phyloP scores from a whole-genome alignment of 2,888 invertebrate genomes.

The Hirtodrosophila duncani region DNA sequence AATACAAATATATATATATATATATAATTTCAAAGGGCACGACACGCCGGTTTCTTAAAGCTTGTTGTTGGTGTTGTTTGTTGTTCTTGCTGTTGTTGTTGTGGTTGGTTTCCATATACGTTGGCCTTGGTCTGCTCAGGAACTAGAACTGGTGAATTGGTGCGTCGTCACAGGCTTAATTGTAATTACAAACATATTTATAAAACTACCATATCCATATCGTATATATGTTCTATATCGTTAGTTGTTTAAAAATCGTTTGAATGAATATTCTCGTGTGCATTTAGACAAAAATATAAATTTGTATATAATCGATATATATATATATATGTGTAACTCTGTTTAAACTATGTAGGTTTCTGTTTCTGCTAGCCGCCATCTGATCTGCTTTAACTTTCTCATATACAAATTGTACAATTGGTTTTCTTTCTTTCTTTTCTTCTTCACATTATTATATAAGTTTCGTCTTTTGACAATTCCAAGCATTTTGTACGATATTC shows the following conservation, averaged over 20 bases:
- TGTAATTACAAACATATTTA: no score
- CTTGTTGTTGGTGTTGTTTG: constrained; percentile 30
- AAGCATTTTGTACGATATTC: constrained; percentile 19
- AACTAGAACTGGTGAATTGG: no score
- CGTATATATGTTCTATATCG: no score
- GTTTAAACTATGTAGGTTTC: constrained; percentile 13
- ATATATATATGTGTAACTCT: constrained; percentile 7
- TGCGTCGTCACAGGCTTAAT: no score
- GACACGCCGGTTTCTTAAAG: constrained; percentile 47
- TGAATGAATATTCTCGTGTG: constrained; percentile 1
- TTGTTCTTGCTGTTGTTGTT: constrained; percentile 28
- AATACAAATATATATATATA: no score
- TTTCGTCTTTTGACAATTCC: neutral
- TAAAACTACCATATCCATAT: no score
- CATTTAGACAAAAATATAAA: constrained; percentile 38
- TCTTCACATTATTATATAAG: constrained; percentile 4
- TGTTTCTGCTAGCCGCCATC: constrained; percentile 1
- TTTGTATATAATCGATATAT: constrained; percentile 37
- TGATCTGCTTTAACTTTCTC: neutral
- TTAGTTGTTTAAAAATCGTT: constrained; percentile 18
- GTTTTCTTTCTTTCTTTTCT: constrained; percentile 9
- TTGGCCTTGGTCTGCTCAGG: no score
- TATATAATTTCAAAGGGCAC: constrained; percentile 19
- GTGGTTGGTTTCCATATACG: constrained; percentile 25
- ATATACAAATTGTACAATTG: neutral